Percentiles rank a stretch among this genome's conserved stretches.
phyloP scores from a whole-genome alignment of 2,113 vertebrate species.

The Natator depressus region DNA sequence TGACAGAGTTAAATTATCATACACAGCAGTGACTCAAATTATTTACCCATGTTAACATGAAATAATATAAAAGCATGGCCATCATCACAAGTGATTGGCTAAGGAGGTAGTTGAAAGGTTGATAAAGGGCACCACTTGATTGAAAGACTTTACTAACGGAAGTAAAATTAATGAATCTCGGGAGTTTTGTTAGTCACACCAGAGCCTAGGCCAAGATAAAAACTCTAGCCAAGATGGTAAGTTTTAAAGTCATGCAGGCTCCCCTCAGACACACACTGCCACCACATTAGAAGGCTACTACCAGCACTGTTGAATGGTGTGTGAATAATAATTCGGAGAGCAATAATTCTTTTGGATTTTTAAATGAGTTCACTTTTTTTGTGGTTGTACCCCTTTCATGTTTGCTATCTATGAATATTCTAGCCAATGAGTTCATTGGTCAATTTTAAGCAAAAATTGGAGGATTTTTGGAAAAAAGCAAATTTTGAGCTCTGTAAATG shows the following conservation, averaged over 20 bases:
- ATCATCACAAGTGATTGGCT: background rate
- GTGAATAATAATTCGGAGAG: background rate
- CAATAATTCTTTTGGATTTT: background rate
- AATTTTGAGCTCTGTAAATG: background rate
- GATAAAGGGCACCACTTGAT: background rate
- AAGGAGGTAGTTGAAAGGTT: background rate
- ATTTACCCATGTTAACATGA: background rate
- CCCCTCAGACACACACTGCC: background rate
- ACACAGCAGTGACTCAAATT: background rate
- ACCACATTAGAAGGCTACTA: background rate
- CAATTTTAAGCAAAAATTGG: background rate
- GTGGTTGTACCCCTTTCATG: background rate
- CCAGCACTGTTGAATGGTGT: background rate
- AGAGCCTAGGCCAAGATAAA: background rate
- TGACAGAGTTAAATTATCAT: background rate
- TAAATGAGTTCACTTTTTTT: background rate
- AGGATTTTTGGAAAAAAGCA: background rate
- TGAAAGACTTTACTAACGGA: background rate
- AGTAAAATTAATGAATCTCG: background rate
- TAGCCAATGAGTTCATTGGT: background rate
- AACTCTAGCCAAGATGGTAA: background rate
- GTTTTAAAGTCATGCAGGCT: slow-evolving; percentile 9
- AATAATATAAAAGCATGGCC: background rate
- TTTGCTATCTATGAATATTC: background rate
- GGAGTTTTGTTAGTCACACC: background rate